A percentile compares a stretch with the other conserved stretches of the same genome.
phyloP scores from a whole-genome alignment of 2,888 invertebrate species.

The Azorinus chamasolen region DNA sequence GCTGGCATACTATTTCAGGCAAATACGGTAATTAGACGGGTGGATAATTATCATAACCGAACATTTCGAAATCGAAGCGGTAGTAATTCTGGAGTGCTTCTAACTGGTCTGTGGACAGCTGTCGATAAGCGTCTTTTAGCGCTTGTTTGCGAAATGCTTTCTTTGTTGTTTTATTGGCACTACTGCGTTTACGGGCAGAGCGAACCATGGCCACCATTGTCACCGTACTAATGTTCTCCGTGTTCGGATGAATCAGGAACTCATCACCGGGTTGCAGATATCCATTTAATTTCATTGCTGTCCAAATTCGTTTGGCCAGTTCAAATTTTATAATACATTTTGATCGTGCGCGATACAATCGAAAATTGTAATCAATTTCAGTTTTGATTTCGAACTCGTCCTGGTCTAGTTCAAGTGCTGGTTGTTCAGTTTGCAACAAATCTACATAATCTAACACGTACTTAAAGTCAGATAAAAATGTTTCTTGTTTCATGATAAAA shows the following conservation, averaged over 20 bases:
- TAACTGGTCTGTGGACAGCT: conserved; percentile 37
- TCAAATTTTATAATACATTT: conserved; percentile 33
- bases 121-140: conserved; percentile 47
- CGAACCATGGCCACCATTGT: too few relatives aligned
- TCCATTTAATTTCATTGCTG: conserved; percentile 65
- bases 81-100: conserved; percentile 41
- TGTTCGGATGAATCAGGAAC: not conserved
- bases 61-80: conserved; percentile 58
- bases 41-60: conserved; percentile 44
- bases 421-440: conserved; percentile 24
- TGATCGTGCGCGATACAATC: conserved; percentile 1
- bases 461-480: conserved; percentile 60
- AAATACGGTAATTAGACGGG: too few relatives aligned
- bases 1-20: too few relatives aligned
- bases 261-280: conserved; percentile 57
- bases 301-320: conserved; percentile 64
- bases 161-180: conserved; percentile 25
- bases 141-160: conserved; percentile 37
- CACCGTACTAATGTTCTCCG: too few relatives aligned
- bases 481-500: conserved; percentile 67
- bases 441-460: conserved; percentile 53
- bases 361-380: conserved; percentile 56
- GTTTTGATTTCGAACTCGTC: conserved; percentile 4
- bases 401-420: conserved; percentile 44
- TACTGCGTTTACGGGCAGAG: conserved; percentile 18